A percentile compares a stretch with the other conserved stretches of the same genome.
Evolutionary conservation across 2,797 vertebrate species (phyloP).

Genomic region (Lerista edwardsae): DNA sequence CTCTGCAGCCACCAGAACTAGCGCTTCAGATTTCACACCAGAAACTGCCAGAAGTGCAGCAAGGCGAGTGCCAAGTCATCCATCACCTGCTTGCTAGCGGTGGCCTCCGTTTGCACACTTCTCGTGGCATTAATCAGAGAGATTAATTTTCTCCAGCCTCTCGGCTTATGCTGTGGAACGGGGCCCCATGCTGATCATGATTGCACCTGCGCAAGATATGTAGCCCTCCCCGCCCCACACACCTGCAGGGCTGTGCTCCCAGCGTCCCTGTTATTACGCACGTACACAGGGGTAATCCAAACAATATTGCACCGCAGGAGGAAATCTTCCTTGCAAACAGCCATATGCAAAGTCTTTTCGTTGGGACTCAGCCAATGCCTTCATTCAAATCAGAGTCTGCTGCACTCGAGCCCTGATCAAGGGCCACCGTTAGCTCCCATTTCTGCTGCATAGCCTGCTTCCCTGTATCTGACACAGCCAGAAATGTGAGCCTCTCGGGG

Average conservation of each 20-base stretch:
- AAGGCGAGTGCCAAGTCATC: background rate
- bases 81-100: background rate
- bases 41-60: no score
- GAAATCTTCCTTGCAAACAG: background rate
- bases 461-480: background rate
- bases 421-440: slow-evolving; percentile 34
- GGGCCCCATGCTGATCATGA: no score
- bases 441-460: slow-evolving; percentile 7
- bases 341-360: background rate
- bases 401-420: slow-evolving; percentile 22
- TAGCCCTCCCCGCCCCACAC: background rate
- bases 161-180: background rate
- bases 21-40: background rate
- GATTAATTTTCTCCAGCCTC: background rate
- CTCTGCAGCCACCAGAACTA: background rate
- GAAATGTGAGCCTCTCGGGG: slow-evolving; percentile 1
- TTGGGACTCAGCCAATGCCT: background rate
- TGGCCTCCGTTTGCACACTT: background rate
- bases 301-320: fast-evolving
- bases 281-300: background rate
- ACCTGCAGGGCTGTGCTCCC: background rate
- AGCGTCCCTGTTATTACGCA: background rate
- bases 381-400: background rate
- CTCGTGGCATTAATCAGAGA: background rate
- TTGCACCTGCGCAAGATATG: background rate